Percentiles rank a stretch among this genome's conserved stretches.
phyloP scores from a whole-genome alignment of 2,113 vertebrate species.

The Myocastor coypus region DNA sequence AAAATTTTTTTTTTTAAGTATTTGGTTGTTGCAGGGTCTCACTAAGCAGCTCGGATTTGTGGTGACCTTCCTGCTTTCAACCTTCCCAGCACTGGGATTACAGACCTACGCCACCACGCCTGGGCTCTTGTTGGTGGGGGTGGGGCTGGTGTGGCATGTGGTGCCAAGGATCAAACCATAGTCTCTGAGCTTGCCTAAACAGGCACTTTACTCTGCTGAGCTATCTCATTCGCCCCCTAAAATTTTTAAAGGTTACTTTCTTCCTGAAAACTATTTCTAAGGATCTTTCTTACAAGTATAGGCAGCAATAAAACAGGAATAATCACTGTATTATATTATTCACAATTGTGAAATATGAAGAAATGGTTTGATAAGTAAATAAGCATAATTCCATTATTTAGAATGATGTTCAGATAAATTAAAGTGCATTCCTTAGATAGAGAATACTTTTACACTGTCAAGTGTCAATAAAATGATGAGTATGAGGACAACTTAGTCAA shows the following conservation, averaged over 20 bases:
- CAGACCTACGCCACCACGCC: too few species aligned
- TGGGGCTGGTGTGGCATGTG: too few species aligned
- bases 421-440: background rate
- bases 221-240: too few species aligned
- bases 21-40: too few species aligned
- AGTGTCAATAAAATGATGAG: background rate
- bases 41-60: too few species aligned
- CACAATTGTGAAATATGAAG: slow-evolving; percentile 14
- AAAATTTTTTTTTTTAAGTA: too few species aligned
- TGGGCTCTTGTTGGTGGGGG: too few species aligned
- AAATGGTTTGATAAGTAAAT: background rate
- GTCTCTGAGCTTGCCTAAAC: too few species aligned
- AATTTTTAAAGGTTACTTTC: background rate
- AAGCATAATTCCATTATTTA: background rate
- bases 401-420: background rate
- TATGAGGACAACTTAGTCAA: slow-evolving; percentile 31
- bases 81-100: too few species aligned
- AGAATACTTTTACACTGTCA: slow-evolving; percentile 23
- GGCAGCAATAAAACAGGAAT: slow-evolving; percentile 19
- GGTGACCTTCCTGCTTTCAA: too few species aligned
- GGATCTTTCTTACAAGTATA: background rate
- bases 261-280: slow-evolving; percentile 5
- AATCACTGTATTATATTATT: background rate
- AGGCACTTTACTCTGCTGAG: too few species aligned
- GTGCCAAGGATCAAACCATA: too few species aligned